A percentile compares a stretch with the other conserved stretches of the same genome.
phyloP scores from a whole-genome alignment of 1,140 invertebrate genomes.

The Arion vulgaris region DNA sequence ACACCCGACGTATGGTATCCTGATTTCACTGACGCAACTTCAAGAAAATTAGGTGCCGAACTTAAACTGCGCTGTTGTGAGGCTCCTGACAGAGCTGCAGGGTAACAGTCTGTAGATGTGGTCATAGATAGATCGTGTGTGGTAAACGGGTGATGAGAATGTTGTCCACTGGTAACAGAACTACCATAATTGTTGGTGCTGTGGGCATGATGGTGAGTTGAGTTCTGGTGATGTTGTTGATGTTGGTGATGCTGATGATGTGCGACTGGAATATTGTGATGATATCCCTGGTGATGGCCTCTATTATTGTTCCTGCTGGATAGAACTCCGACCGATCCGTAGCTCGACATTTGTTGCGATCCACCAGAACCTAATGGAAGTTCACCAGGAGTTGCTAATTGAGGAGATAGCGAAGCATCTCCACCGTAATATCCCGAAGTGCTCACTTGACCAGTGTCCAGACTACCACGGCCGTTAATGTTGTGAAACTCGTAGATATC shows the following conservation, averaged over 20 bases:
- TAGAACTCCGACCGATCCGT: slow-evolving; percentile 3
- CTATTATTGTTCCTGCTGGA: neutral
- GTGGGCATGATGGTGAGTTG: slow-evolving; percentile 4
- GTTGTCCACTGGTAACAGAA: neutral
- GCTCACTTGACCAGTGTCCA: slow-evolving; percentile 23
- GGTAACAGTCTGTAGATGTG: slow-evolving; percentile 11
- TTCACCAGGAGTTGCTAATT: slow-evolving; percentile 27
- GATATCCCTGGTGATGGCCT: slow-evolving; percentile 1
- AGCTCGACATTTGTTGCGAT: neutral
- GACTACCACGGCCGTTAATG: slow-evolving; percentile 43
- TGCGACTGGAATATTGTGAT: slow-evolving; percentile 5
- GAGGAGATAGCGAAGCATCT: slow-evolving; percentile 25
- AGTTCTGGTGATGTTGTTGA: slow-evolving; percentile 15
- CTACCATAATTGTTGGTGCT: neutral
- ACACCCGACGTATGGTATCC: slow-evolving; percentile 22
- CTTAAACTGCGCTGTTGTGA: neutral
- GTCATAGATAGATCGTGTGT: slow-evolving; percentile 19
- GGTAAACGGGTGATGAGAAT: neutral
- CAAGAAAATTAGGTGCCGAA: slow-evolving; percentile 29
- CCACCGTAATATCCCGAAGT: slow-evolving; percentile 1
- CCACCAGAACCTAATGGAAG: slow-evolving; percentile 16
- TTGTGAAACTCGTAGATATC: slow-evolving; percentile 32
- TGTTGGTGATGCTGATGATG: slow-evolving; percentile 33
- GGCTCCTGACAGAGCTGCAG: neutral
- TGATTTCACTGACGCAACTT: slow-evolving; percentile 14